A percentile compares a stretch with the other conserved stretches of the same genome.
Evolutionary conservation across 1,140 invertebrate species (phyloP).

Genomic region (Leucophenga varia): DNA sequence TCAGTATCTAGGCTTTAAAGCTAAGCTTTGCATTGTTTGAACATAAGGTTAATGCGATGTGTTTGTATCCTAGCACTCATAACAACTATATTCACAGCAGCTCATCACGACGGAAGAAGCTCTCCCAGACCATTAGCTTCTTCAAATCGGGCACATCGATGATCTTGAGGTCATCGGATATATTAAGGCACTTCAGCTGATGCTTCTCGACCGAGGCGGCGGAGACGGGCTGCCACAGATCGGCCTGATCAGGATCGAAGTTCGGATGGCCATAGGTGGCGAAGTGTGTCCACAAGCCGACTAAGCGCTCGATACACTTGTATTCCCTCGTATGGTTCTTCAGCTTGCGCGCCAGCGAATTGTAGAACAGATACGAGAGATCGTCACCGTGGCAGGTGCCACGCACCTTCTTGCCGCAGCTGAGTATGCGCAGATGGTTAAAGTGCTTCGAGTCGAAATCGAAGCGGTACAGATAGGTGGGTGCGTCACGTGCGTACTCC

Average conservation of each 20-base stretch:
- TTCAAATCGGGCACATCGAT: conserved; percentile 56
- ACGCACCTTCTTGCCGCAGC: conserved; percentile 51
- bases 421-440: conserved; percentile 54
- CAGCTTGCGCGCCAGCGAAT: conserved; percentile 55
- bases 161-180: conserved; percentile 54
- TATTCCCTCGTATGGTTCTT: conserved; percentile 51
- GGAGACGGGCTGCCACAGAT: conserved; percentile 41
- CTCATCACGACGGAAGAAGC: conserved; percentile 44
- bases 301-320: conserved; percentile 51
- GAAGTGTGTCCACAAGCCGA: conserved; percentile 58
- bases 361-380: conserved; percentile 66
- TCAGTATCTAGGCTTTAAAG: conserved; percentile 23
- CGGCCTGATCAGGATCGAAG: conserved; percentile 41
- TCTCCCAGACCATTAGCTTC: conserved; percentile 58
- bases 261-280: conserved; percentile 55
- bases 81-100: conserved; percentile 35
- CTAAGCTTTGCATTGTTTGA: conserved; percentile 39
- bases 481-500: conserved; percentile 41
- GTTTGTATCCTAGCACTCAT: too few relatives aligned
- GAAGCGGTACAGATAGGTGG: conserved; percentile 59
- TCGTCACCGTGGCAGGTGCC: conserved; percentile 66
- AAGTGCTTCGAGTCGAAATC: conserved; percentile 55
- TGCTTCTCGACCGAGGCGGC: conserved; percentile 33
- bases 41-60: conserved; percentile 40
- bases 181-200: conserved; percentile 57